phyloP scores from a whole-genome alignment of 2,888 invertebrate genomes.

The Aporophyla nigra region DNA sequence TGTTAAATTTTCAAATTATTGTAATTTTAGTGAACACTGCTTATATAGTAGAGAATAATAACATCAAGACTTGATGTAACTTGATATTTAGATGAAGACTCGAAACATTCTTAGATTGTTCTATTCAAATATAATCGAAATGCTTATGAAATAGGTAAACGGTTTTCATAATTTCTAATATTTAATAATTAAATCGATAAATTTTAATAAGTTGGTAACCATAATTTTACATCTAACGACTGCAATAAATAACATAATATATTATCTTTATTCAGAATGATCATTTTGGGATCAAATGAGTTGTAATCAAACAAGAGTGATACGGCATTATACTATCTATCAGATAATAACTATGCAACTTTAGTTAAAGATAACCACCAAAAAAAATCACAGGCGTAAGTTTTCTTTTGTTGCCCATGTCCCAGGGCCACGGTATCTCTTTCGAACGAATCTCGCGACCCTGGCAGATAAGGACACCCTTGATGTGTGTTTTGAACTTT shows the following conservation, averaged over 20 bases:
- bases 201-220: not conserved
- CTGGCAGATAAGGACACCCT: no score
- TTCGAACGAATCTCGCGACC: no score
- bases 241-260: not conserved
- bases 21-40: constrained; percentile 1
- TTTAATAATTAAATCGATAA: constrained; percentile 1
- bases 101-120: not conserved
- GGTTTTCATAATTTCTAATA: not conserved
- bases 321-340: no score
- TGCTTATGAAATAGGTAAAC: not conserved
- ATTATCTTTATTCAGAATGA: not conserved
- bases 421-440: no score
- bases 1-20: constrained; percentile 38
- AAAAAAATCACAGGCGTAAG: no score
- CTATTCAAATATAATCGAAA: not conserved
- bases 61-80: constrained; percentile 18
- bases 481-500: no score
- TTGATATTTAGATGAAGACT: constrained; percentile 23
- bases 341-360: no score
- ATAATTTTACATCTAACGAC: not conserved
- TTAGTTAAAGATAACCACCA: no score
- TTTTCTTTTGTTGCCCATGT: no score
- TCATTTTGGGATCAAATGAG: not conserved
- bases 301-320: not conserved
- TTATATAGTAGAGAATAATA: not conserved